phyloP scores from a whole-genome alignment of 2,888 invertebrate species.

The Eristalis intricaria region DNA sequence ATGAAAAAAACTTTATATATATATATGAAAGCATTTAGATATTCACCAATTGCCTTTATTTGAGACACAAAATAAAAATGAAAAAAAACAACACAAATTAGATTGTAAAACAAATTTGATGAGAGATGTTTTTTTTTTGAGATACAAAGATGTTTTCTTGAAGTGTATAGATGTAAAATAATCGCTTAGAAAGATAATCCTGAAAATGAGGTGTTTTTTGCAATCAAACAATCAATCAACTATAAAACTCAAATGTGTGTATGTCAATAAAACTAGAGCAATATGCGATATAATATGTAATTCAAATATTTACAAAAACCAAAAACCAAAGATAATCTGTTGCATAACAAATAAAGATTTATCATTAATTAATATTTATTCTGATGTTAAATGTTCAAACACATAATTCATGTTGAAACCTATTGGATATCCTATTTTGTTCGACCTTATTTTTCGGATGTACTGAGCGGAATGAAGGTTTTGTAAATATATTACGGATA shows the following conservation, averaged over 20 bases:
- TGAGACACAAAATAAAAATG: conserved; percentile 45
- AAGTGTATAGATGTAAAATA: conserved; percentile 20
- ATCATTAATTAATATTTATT: conserved; percentile 4
- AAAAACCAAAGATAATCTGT: neutral
- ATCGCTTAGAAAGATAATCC: conserved; percentile 20
- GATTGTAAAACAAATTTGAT: neutral
- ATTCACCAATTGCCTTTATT: conserved; percentile 75
- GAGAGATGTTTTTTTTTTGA: neutral
- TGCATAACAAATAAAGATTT: neutral
- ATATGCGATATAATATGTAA: neutral
- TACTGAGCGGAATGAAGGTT: neutral
- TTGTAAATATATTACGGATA: conserved; percentile 27
- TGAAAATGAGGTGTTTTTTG: conserved; percentile 26
- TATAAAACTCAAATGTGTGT: conserved; percentile 24
- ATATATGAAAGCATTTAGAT: conserved; percentile 66
- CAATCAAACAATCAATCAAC: conserved; percentile 65
- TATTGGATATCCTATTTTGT: neutral
- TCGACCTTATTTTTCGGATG: neutral
- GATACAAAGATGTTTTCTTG: neutral
- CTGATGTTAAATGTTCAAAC: conserved; percentile 34
- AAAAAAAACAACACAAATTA: neutral
- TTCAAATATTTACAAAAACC: neutral
- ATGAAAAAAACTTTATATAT: conserved; percentile 35
- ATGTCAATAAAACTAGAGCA: conserved; percentile 16
- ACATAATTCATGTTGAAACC: neutral